phyloP scores from a whole-genome alignment of 2,888 invertebrate genomes.

The Micropterix aruncella region DNA sequence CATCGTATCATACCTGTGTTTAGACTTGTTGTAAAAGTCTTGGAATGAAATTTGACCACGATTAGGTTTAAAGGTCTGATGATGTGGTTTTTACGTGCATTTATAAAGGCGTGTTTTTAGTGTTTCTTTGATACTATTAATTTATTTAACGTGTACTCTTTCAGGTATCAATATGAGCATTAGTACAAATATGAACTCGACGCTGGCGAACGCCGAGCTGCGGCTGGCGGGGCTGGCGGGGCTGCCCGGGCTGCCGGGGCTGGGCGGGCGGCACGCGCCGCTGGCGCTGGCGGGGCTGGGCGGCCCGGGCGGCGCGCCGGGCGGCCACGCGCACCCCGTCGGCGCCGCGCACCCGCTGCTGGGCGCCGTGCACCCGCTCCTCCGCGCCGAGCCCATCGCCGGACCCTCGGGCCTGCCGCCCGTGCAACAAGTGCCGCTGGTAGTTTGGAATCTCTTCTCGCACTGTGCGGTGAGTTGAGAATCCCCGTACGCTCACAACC shows the following conservation, averaged over 20 bases:
- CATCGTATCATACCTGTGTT: too few species aligned
- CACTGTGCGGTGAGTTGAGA: slow-evolving; percentile 1
- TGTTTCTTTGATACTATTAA: too few species aligned
- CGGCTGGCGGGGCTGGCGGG: slow-evolving; percentile 26
- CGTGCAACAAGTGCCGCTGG: slow-evolving; percentile 80
- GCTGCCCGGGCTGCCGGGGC: slow-evolving; percentile 8
- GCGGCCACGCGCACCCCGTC: slow-evolving; percentile 15
- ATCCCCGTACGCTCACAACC: slow-evolving; percentile 1
- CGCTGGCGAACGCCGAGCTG: slow-evolving; percentile 21
- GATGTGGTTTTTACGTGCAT: too few species aligned
- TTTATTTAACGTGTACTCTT: slow-evolving; percentile 17
- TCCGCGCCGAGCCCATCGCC: slow-evolving; percentile 55
- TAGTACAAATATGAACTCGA: slow-evolving; percentile 27
- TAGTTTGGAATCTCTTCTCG: slow-evolving; percentile 22
- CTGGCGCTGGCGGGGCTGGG: slow-evolving; percentile 20
- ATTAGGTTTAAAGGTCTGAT: too few species aligned
- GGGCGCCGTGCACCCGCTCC: too few species aligned
- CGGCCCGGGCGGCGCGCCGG: slow-evolving; percentile 7
- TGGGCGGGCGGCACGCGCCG: slow-evolving; percentile 14
- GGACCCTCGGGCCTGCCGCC: slow-evolving; percentile 78
- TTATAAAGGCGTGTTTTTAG: too few species aligned
- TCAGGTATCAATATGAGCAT: slow-evolving; percentile 48
- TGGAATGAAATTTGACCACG: too few species aligned
- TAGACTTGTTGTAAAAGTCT: too few species aligned
- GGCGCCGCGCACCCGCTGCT: slow-evolving; percentile 24